These are phyloP conservation scores for Origma solitaria DNA, from an alignment of 2,113 vertebrate genomes.

Conservation along the genomic window DNA sequence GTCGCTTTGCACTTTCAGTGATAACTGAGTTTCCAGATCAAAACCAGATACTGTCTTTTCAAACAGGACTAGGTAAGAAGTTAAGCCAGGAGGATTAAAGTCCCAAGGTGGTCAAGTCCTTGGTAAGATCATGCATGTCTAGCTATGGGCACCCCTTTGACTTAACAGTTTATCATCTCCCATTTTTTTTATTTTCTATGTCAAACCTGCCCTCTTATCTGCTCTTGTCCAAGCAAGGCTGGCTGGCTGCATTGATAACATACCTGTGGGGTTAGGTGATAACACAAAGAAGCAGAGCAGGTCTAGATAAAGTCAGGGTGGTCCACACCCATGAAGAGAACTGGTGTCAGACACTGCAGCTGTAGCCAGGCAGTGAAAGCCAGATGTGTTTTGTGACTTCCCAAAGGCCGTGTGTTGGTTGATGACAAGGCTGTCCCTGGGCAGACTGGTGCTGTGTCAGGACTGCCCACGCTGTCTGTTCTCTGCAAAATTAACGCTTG, in stretches of 20 bases:
- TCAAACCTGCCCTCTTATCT: neutral
- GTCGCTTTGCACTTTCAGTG: neutral
- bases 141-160: neutral
- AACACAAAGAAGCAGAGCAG: neutral
- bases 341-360: neutral
- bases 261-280: neutral
- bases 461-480: neutral
- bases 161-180: neutral
- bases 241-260: neutral
- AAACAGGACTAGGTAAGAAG: neutral
- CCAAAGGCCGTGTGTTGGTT: accelerated
- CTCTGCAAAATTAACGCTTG: neutral
- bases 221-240: neutral
- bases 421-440: neutral
- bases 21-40: neutral
- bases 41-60: neutral
- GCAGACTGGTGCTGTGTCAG: neutral
- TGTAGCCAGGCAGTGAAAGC: neutral
- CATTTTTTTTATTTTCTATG: neutral
- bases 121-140: neutral
- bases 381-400: neutral
- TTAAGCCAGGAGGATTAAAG: neutral
- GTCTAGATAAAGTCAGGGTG: neutral
- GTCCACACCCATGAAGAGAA: neutral
- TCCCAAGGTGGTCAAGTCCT: neutral